Base-by-base conservation (phyloP, 2,888 invertebrate genomes). In the Glyphotaelius pellucidus region DNA sequence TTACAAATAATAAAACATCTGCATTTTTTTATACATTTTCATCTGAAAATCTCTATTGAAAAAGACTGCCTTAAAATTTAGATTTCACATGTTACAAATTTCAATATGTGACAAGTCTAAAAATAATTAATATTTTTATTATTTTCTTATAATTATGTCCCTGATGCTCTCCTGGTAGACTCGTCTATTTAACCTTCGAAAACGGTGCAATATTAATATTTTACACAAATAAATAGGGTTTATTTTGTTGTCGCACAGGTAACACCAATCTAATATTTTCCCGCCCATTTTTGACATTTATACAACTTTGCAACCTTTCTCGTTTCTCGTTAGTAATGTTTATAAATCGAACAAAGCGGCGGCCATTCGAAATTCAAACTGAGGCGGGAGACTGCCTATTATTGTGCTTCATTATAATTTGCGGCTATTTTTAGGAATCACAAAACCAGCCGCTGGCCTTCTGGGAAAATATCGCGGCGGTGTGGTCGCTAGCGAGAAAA, bases 381-480 rank as follows among this genome's bases (percentile, higher is more conserved):
- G 25, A 31, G 67, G 31, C 30, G 31, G 79, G 79, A 47, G 88
- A 35, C 81, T 31, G 47, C 81, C 90, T 90, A 90, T 80, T 90
- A 80, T 81, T 80, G 90, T 31, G 90, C 81, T 81, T 47, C 81
- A 83, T 89, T 91, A 88, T 38, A 52, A 38, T 88, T 84, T 38
- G 91, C 84, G 83, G 83, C 91, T 91, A 91, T 89, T 89, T 89
- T 91, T 91, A 90, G 81, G 67, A 38, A 38, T 79, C 83, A 25
- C 35, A 19, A 42, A 90, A 38, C 89, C 35, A 81, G 83, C 80
- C 81, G 80, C 38, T 35, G 89, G 84, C 91, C 89, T 91, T 89
- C 83, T 19, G 84, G 91, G 89, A 91, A 84, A 31, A 81, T 83
- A 38, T 91, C 89, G 83, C 89, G 84, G 38, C 91, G 47, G 80